Base-by-base conservation (phyloP, 2,888 invertebrate species). In the Druceiella hillmani region DNA sequence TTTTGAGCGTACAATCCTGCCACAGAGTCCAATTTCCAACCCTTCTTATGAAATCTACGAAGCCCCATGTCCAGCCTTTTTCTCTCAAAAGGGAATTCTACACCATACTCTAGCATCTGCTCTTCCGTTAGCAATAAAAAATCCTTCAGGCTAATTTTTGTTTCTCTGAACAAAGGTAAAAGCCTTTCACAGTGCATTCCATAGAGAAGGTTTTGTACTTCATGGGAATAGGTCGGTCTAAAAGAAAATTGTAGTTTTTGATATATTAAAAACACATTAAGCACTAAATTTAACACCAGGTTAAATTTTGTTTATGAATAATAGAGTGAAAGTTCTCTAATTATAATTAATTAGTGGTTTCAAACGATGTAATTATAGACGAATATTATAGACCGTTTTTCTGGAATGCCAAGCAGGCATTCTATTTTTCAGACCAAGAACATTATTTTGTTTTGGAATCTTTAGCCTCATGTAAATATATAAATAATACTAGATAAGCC, bases 121-220 rank as follows among this genome's bases (percentile, higher is more conserved):
- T 66, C 55, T 30, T 81, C 77, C 47, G 74, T 69, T 25, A 79
- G 50, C 22, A 74, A 59, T 3, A 83, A 53, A 50, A 83, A 79
- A 2, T 64, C 63, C 38, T 67, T 63, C 12, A 83, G 60, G 52
- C 66, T 64, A 43, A 81, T 68, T 5, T 65, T 59, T 36, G 58
- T 62, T 9, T 69, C 62, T 33, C 62, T 50, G 44, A 83, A 72
- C 2, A 63, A 34, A 2, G 61, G 52, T 1, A 61, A 59, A 17
- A 78, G 59, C 20, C 59, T 58, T 46, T 77, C 76, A 50, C 78
- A 74, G 41, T 69, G 70, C 72, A 79, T 77, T 2, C 78, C 79
- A 48, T 71, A 69, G 1, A 83, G 57, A 2, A 82, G 65, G 38
- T 66, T 59, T 4, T 60, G 63, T 41, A 82, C 66, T 57, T 82